These are phyloP conservation scores for Drosophila carrolli DNA, from an alignment of 1,140 invertebrate genomes.

Conservation along the genomic window DNA sequence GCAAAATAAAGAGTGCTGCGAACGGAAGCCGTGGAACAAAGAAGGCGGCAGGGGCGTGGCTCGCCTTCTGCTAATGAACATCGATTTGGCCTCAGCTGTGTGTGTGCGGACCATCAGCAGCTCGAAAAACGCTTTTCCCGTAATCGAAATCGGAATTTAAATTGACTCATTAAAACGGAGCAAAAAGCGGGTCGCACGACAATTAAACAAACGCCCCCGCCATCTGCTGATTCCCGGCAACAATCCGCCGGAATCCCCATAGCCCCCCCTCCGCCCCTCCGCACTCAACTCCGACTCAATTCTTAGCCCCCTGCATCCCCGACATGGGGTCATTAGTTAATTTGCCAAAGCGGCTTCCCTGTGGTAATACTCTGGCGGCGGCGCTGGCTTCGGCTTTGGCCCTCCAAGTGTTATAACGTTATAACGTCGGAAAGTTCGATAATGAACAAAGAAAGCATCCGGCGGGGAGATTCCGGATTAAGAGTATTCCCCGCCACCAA, in stretches of 20 bases:
- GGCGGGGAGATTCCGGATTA: background rate
- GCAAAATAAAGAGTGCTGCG: slow-evolving; percentile 23
- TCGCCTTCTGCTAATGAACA: slow-evolving; percentile 74
- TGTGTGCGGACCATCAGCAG: background rate
- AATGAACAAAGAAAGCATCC: slow-evolving; percentile 24
- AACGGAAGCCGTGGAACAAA: background rate
- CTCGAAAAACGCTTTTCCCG: slow-evolving; percentile 55
- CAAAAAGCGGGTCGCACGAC: slow-evolving; percentile 79
- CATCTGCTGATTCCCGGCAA: slow-evolving; percentile 3
- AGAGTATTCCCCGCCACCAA: background rate
- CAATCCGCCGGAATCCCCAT: background rate
- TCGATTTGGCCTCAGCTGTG: slow-evolving; percentile 71
- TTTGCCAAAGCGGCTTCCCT: slow-evolving; percentile 67
- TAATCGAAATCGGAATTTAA: slow-evolving; percentile 82
- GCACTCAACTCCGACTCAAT: slow-evolving; percentile 6
- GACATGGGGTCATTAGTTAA: slow-evolving; percentile 78
- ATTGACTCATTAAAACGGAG: slow-evolving; percentile 80
- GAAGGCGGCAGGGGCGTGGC: slow-evolving; percentile 6
- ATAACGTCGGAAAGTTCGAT: slow-evolving; percentile 22
- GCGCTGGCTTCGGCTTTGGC: slow-evolving; percentile 8
- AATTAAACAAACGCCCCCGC: slow-evolving; percentile 72
- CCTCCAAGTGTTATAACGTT: slow-evolving; percentile 21
- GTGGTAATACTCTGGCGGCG: slow-evolving; percentile 40
- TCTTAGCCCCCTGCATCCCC: slow-evolving; percentile 26
- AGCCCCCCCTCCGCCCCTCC: no score